A percentile compares a stretch with the other conserved stretches of the same genome.
phyloP scores from a whole-genome alignment of 2,888 invertebrate species.

The Eristalis pertinax region DNA sequence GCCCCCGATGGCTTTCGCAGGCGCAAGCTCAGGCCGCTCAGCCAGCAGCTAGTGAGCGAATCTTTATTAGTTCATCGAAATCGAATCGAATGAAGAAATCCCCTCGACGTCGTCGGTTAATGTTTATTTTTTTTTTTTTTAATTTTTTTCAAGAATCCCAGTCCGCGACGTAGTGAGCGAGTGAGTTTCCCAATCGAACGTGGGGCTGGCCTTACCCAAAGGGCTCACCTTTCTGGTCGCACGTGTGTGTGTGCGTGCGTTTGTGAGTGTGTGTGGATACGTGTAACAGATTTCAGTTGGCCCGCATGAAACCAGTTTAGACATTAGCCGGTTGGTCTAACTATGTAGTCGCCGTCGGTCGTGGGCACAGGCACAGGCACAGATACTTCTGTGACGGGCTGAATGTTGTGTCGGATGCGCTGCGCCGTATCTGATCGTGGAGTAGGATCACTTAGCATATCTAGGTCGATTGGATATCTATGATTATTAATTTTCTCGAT shows the following conservation, averaged over 20 bases:
- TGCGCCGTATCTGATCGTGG: slow-evolving; percentile 43
- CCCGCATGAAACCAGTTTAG: slow-evolving; percentile 58
- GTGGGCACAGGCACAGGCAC: background rate
- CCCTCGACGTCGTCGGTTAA: slow-evolving; percentile 16
- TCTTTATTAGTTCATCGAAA: slow-evolving; percentile 12
- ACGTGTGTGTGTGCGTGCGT: background rate
- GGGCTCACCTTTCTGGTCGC: slow-evolving; percentile 58
- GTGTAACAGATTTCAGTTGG: slow-evolving; percentile 40
- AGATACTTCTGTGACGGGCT: background rate
- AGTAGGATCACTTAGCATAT: slow-evolving; percentile 69
- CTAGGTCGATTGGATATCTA: slow-evolving; percentile 66
- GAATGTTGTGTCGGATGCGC: slow-evolving; percentile 17
- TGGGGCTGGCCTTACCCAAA: slow-evolving; percentile 55
- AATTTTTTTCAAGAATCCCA: slow-evolving; percentile 48
- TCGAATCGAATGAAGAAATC: slow-evolving; percentile 46
- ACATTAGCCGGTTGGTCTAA: slow-evolving; percentile 44
- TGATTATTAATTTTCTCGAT: slow-evolving; percentile 60
- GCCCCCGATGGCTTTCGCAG: slow-evolving; percentile 5
- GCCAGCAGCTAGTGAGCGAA: background rate
- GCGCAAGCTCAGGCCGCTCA: background rate
- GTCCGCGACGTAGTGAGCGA: background rate
- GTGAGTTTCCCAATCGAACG: slow-evolving; percentile 51
- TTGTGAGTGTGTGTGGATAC: background rate
- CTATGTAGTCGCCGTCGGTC: background rate
- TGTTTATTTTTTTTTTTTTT: background rate